These are phyloP conservation scores for Aleiodes testaceus DNA, from an alignment of 2,888 invertebrate genomes.

Conservation along the genomic window DNA sequence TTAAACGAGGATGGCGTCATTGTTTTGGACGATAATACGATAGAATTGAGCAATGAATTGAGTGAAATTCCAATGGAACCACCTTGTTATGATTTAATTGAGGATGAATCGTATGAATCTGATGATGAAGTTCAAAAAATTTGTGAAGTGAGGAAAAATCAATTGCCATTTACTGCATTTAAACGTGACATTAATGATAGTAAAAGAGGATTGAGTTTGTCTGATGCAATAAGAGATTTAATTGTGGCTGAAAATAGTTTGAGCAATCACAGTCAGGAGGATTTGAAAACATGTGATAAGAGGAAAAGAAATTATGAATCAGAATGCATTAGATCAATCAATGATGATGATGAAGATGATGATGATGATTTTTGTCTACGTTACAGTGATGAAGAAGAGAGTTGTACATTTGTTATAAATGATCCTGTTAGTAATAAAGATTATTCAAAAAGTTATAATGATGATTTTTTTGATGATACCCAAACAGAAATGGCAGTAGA, in stretches of 20 bases:
- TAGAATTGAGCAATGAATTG: background rate
- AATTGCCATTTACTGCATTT: background rate
- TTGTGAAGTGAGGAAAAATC: background rate
- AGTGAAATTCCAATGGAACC: background rate
- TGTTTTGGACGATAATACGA: conserved; percentile 3
- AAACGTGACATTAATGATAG: background rate
- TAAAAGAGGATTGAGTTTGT: conserved; percentile 7
- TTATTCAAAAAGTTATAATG: conserved; percentile 4
- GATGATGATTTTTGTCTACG: conserved; percentile 7
- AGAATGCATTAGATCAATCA: background rate
- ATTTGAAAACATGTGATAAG: background rate
- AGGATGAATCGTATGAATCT: background rate
- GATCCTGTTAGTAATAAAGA: conserved; percentile 8
- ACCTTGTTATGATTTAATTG: conserved; percentile 1
- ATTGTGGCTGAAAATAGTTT: conserved; percentile 16
- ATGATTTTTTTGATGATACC: conserved; percentile 1
- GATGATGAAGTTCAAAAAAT: conserved; percentile 4
- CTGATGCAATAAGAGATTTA: conserved; percentile 20
- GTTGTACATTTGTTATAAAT: conserved; percentile 21
- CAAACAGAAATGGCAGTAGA: conserved; percentile 11
- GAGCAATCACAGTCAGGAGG: conserved; percentile 5
- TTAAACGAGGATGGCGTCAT: background rate
- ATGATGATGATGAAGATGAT: conserved; percentile 17
- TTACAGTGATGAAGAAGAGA: conserved; percentile 3
- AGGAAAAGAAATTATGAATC: background rate